Evolutionary conservation across 2,888 invertebrate species (phyloP), one percentile per base, ranked within the genome.

Genomic region (Chrysina gloriosa): DNA sequence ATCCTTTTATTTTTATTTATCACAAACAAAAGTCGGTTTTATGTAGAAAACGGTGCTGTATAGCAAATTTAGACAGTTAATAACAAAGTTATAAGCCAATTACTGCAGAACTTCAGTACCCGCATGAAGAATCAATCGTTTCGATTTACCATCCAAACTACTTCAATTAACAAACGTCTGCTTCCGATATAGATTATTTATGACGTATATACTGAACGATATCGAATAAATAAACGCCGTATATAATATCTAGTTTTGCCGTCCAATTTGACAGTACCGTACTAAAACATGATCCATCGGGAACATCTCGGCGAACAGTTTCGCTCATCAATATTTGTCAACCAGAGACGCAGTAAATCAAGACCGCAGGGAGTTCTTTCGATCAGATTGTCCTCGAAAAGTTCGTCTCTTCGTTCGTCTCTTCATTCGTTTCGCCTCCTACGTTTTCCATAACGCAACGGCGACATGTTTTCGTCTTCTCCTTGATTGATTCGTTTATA

Each of bases 251-350:
- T 36, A 11, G 36, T 36, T n/a, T n/a, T n/a, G 14, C 3, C 36
- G 36, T 36, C 14, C 3, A 11, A 36, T 36, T 36, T 36, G 36
- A 36, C 14, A 36, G 36, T 5, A 14, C 36, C 36, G 14, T 14
- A 14, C 11, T 36, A 2, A 36, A 36, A n/a, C 36, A 9, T 36
- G 36, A 36, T 36, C 11, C 36, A 36, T 36, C 36, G n/a, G 3
- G 14, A n/a, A 4, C 36, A 36, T 36, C 11, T n/a, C n/a, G 14
- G 36, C 14, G 14, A 34, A n/a, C 11, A n/a, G 14, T 36, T 36
- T 36, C 36, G 36, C 36, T 14, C 36, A 36, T 36, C 36, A 36
- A 36, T 36, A 36, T 36, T 36, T 36, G 36, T 36, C 36, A 36
- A 36, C 11, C 11, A 14, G 5, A 14, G 36, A 36, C 36, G 11